phyloP scores from a whole-genome alignment of 2,888 invertebrate species.

The Cheilosia soror region DNA sequence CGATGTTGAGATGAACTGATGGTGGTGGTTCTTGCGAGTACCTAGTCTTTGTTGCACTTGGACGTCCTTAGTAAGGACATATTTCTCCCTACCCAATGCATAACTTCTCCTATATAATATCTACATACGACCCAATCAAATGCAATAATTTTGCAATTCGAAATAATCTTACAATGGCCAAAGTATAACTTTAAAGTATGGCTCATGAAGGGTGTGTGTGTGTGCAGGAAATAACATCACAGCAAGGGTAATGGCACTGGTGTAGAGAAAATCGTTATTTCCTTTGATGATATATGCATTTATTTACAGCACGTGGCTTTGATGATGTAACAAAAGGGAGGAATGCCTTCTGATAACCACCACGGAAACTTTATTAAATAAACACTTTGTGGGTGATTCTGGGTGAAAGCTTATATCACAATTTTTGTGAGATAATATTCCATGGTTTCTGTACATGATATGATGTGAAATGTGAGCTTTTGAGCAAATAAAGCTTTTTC shows the following conservation, averaged over 20 bases:
- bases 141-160: too few relatives aligned
- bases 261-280: slow-evolving; percentile 49
- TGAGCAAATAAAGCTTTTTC: slow-evolving; percentile 8
- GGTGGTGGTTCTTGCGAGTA: slow-evolving; percentile 14
- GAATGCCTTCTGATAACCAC: slow-evolving; percentile 8
- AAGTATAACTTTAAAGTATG: background rate
- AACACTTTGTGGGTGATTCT: background rate
- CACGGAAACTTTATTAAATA: background rate
- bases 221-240: slow-evolving; percentile 15
- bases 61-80: background rate
- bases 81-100: background rate
- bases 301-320: slow-evolving; percentile 57
- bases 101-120: background rate
- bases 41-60: slow-evolving; percentile 25
- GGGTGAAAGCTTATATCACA: background rate
- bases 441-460: slow-evolving; percentile 1
- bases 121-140: too few relatives aligned
- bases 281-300: slow-evolving; percentile 43
- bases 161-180: too few relatives aligned
- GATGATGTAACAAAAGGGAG: slow-evolving; percentile 34
- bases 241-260: slow-evolving; percentile 43
- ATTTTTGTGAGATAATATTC: background rate
- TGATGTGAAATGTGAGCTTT: slow-evolving; percentile 2
- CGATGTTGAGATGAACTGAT: background rate
- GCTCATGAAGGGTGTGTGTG: background rate